Base-by-base conservation (phyloP, 1,140 invertebrate species). In the Goniozus legneri region DNA sequence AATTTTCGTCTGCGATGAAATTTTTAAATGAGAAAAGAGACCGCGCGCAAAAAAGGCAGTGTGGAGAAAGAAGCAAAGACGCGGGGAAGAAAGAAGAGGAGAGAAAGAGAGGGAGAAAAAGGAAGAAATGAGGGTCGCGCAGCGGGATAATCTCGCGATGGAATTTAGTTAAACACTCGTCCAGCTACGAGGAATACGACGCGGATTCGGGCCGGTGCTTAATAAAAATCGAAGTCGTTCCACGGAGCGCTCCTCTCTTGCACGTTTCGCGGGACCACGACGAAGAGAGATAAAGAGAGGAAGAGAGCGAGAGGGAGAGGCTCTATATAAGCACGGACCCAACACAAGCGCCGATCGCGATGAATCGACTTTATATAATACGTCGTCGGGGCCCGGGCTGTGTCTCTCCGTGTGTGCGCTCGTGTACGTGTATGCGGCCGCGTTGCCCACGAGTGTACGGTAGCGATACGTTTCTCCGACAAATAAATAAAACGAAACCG, bases 401-500 rank as follows among this genome's bases (percentile, higher is more conserved):
- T 58, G 47, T 59, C 52, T 47, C 45, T 53, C 43, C 50, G 50
- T 48, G 65, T 58, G 38, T 50, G 54, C 42, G 37, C 43, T n/a
- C 35, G 32, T 51, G 13, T 18, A 27, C 40, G 45, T 13, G 38
- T 15, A 31, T 12, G 33, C 6, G 24, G 16, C 37, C 57, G 53
- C 31, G 52, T 59, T 54, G 64, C 62, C 65, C 56, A 60, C 58
- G 60, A 40, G 44, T 67, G 70, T 67, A 73, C 71, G 65, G 71
- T 74, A 74, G 71, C 71, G 69, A 72, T 71, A 70, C 69, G 69
- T 68, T 69, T 71, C 67, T 70, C 67, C 60, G 65, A 59, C 67
- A 67, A 74, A 74, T 68, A 68, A 71, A 69, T 62, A 74, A 71
- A 75, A 75, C 67, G 66, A 73, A 71, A 73, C 63, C 63, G 68